phyloP scores from a whole-genome alignment of 1,140 invertebrate genomes.

The Phocides pigmalion region DNA sequence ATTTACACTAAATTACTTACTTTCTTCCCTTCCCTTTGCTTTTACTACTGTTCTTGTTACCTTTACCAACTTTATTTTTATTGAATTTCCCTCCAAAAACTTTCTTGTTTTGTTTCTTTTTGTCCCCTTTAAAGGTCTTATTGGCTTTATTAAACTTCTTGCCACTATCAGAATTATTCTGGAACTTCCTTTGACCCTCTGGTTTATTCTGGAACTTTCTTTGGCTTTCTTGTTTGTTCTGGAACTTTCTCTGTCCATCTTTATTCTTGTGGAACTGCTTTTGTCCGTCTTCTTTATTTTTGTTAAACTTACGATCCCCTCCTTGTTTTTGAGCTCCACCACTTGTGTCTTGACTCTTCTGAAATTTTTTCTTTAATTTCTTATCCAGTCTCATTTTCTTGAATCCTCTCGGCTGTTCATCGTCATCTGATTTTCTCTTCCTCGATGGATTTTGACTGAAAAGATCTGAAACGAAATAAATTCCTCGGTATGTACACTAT shows the following conservation, averaged over 20 bases:
- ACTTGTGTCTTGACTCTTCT: constrained; percentile 51
- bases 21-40: constrained; percentile 56
- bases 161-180: constrained; percentile 40
- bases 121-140: constrained; percentile 48
- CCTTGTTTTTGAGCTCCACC: constrained; percentile 37
- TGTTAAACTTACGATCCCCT: constrained; percentile 50
- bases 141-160: constrained; percentile 51
- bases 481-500: no score
- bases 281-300: constrained; percentile 45
- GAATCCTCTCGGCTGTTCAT: constrained; percentile 61
- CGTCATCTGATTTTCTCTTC: constrained; percentile 67
- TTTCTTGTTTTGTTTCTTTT: constrained; percentile 53
- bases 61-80: constrained; percentile 50
- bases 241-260: constrained; percentile 44
- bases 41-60: constrained; percentile 38
- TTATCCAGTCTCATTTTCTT: constrained; percentile 78
- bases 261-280: constrained; percentile 50
- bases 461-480: constrained; percentile 57
- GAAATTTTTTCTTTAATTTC: constrained; percentile 69
- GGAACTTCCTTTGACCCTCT: constrained; percentile 44
- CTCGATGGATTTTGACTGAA: constrained; percentile 63
- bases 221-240: constrained; percentile 39
- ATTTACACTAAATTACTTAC: constrained; percentile 34
- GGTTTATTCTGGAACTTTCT: constrained; percentile 49
- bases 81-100: constrained; percentile 74